phyloP scores from a whole-genome alignment of 2,113 vertebrate species.

The Pelodiscus sinensis region DNA sequence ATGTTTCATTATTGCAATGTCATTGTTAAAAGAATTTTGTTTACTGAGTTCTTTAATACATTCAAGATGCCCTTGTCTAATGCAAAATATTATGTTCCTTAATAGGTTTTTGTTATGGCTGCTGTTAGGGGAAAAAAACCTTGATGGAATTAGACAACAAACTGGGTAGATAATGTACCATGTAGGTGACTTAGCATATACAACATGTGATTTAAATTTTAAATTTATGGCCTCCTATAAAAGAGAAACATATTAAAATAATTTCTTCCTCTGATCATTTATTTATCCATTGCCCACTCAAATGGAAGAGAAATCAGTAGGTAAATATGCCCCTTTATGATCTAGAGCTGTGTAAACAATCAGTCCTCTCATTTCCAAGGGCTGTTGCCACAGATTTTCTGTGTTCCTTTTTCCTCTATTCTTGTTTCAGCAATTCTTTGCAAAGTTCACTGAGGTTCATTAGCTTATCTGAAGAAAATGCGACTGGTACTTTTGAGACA shows the following conservation, averaged over 20 bases:
- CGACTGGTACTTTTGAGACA: conserved; percentile 63
- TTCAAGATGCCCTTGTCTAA: conserved; percentile 45
- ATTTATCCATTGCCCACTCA: conserved; percentile 32
- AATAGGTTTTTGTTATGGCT: conserved; percentile 50
- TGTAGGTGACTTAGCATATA: conserved; percentile 53
- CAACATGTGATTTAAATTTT: conserved; percentile 45
- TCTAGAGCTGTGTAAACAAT: conserved; percentile 1
- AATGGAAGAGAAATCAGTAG: conserved; percentile 11
- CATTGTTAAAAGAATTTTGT: conserved; percentile 33
- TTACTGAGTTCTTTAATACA: conserved; percentile 29
- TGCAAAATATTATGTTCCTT: conserved; percentile 30
- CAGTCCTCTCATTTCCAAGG: conserved; percentile 61
- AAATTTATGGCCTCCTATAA: neutral
- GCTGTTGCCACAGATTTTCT: conserved; percentile 23
- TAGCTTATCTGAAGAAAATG: conserved; percentile 78
- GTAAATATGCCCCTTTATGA: conserved; percentile 26
- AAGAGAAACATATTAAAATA: neutral
- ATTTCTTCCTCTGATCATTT: conserved; percentile 14
- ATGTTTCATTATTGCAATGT: neutral
- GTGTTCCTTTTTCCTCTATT: conserved; percentile 45
- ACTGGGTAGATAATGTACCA: conserved; percentile 46
- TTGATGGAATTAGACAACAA: conserved; percentile 48
- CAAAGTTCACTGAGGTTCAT: conserved; percentile 77
- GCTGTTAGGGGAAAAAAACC: neutral
- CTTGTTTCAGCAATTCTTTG: conserved; percentile 71